Conservation (phyloP, 2,888 invertebrate genomes). For the Linyphia triangularis region DNA sequence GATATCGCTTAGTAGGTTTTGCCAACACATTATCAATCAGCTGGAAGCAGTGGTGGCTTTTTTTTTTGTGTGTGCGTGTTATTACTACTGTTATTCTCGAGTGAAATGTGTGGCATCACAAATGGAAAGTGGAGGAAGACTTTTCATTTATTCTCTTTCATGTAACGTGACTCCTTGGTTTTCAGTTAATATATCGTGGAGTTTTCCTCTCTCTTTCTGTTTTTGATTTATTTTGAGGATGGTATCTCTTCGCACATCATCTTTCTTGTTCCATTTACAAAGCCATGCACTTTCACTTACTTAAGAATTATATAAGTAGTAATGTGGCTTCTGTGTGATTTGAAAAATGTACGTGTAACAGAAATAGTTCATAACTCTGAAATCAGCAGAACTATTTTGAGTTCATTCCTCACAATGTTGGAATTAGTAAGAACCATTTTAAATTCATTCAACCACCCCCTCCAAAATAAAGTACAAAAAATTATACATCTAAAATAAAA, state of each 20-base stretch:
- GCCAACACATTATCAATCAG: slow-evolving; percentile 75
- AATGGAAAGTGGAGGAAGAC: slow-evolving; percentile 70
- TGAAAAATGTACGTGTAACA: too few species aligned
- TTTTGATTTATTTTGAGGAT: slow-evolving; percentile 1
- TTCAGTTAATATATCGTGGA: slow-evolving; percentile 7
- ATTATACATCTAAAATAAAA: too few species aligned
- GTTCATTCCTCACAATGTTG: too few species aligned
- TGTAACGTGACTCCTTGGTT: slow-evolving; percentile 38
- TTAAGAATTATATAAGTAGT: too few species aligned
- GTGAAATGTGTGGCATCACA: slow-evolving; percentile 49
- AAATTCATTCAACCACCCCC: too few species aligned
- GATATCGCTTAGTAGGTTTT: slow-evolving; percentile 69
- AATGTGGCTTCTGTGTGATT: too few species aligned
- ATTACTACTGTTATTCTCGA: too few species aligned
- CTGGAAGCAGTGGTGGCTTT: neutral
- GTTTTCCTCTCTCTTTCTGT: neutral
- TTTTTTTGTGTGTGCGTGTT: slow-evolving; percentile 10
- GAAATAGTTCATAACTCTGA: too few species aligned
- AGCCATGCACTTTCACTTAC: neutral
- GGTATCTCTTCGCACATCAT: neutral
- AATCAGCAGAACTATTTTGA: too few species aligned
- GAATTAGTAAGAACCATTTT: too few species aligned
- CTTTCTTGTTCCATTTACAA: neutral
- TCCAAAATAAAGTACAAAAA: too few species aligned
- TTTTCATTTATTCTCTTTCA: slow-evolving; percentile 74